Evolutionary conservation across 2,113 vertebrate genomes (phyloP), one percentile per base, ranked within the genome.

Genomic region (Tiliqua scincoides): DNA sequence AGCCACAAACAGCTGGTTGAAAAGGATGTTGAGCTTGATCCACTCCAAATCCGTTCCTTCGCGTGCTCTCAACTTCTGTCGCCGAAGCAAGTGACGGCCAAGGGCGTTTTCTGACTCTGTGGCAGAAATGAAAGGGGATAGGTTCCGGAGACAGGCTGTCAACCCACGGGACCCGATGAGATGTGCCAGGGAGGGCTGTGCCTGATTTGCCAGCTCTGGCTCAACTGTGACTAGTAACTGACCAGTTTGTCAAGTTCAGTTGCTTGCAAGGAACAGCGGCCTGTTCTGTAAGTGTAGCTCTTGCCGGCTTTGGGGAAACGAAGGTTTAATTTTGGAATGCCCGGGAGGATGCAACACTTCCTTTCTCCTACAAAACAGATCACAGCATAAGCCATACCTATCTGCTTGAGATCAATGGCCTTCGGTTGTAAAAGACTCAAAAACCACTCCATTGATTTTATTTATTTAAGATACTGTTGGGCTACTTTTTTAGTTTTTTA

Each of bases 1-100:
- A 10, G 80, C 85, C 85, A 74, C 85, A 86, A 86, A 86, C 78
- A 86, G 75, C 85, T 81, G 85, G 85, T 80, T 73, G 85, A 54
- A 73, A 86, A 73, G n/a, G 85, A 86, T 15, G 68, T 73, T 30
- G 78, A 73, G 70, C 59, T 80, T 65, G 59, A 43, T 72, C 70
- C 21, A 4, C 65, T 86, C 85, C 85, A 80, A 37, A 86, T 74
- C 85, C 48, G 77, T 70, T 86, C 70, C 40, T 86, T n/a, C 25
- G 78, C 68, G 61, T 3, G 68, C 78, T 80, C 77, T 32, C 21
- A 25, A 59, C 59, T 21, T 72, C 62, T 80, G 79, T 86, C 30
- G 2, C 30, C 35, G 32, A 63, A 73, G 85, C 77, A 17, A 54
- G 78, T 6, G 5, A 27, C 77, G 37, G 59, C 59, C 70, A 54